A percentile compares a stretch with the other conserved stretches of the same genome.
phyloP scores from a whole-genome alignment of 2,113 vertebrate species.

The Pachyramphus minor region DNA sequence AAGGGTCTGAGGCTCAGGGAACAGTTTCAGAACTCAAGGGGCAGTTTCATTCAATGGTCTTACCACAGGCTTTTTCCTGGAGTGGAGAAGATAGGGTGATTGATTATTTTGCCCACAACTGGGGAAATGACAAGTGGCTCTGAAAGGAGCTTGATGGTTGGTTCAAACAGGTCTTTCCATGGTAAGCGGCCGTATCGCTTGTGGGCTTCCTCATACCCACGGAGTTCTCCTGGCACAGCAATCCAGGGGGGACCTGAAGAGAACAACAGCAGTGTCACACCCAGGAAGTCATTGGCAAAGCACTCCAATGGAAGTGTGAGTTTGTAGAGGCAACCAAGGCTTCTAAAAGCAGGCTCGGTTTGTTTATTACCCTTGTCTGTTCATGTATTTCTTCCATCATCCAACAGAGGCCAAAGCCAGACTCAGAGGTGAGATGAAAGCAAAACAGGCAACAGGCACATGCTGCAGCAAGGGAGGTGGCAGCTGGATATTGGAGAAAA shows the following conservation, averaged over 20 bases:
- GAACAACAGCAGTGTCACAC: background rate
- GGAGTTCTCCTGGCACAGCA: slow-evolving; percentile 37
- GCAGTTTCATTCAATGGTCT: background rate
- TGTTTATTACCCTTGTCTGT: background rate
- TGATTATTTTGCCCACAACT: background rate
- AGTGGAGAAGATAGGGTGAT: rapidly evolving
- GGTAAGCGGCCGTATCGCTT: slow-evolving; percentile 14
- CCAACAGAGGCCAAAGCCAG: background rate
- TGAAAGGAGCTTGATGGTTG: slow-evolving; percentile 48
- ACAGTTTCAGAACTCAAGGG: background rate
- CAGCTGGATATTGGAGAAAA: background rate
- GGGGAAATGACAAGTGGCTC: slow-evolving; percentile 22
- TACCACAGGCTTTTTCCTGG: background rate
- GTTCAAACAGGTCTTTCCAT: slow-evolving; percentile 53
- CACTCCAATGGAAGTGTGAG: rapidly evolving
- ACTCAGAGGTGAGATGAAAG: background rate
- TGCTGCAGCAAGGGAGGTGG: background rate
- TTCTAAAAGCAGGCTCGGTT: background rate
- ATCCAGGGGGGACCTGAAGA: background rate
- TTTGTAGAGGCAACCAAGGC: background rate
- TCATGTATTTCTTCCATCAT: background rate
- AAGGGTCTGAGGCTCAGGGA: background rate
- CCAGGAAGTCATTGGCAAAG: background rate
- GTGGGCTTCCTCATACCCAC: slow-evolving; percentile 49
- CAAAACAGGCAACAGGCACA: background rate